Evolutionary conservation across 1,140 invertebrate genomes (phyloP), one percentile per base, ranked within the genome.

Genomic region (Bemisia tabaci): DNA sequence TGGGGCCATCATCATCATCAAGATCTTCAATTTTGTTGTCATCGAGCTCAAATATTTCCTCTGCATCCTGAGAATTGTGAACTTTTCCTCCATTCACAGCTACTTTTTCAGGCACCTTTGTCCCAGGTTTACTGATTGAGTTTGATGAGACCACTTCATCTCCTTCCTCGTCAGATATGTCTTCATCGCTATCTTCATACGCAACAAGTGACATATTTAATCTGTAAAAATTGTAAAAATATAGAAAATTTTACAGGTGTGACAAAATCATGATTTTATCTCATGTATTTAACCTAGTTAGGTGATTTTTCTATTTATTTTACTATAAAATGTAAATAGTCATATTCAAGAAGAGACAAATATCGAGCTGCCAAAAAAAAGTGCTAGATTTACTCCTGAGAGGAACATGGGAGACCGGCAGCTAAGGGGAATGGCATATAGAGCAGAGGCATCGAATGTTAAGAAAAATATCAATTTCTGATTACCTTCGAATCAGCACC

Each of bases 131-230:
- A 17, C 33, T 48, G 5, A 48, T 17, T 9, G 17, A 5, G 17
- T 9, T 17, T 5, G 5, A 9, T 5, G 33, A 48, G 21, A 27
- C 26, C 26, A 22, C 48, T 23, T 12, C 11, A 17, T 11, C n/a
- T 17, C 1, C 25, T 21, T 17, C 1, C 2, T 65, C 39, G 2
- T 65, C 65, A 0, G 65, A 61, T 17, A 48, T 5, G 2, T 65
- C 64, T 22, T 26, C 25, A 61, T 65, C 65, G 22, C 65, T 65
- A 17, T 65, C 59, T 22, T 0, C 59, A 39, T 65, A 65, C 1
- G 65, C 59, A 17, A 65, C 65, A 24, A 65, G 65, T 21, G 65
- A 65, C 59, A 61, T 65, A 12, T 27, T 65, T 48, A 48, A 48
- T 17, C 33, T 48, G 33, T n/a, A n/a, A n/a, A n/a, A n/a, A n/a